phyloP scores from a whole-genome alignment of 30 jellyfish, hydroid and myxozoan species.

The Phacellophora camtschatica region DNA sequence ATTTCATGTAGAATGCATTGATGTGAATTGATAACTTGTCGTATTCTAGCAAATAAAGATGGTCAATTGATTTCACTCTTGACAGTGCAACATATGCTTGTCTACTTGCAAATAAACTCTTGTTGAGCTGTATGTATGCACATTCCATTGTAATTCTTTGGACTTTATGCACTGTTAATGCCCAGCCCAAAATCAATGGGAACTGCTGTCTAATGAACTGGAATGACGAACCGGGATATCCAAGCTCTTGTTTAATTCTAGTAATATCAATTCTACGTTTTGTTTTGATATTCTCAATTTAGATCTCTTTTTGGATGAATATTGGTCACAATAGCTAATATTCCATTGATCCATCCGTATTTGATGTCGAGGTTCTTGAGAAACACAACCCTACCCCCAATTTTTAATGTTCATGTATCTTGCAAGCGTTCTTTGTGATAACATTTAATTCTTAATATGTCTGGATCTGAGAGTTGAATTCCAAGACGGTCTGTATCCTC shows the following conservation, averaged over 20 bases:
- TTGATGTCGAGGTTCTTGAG: background rate
- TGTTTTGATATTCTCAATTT: background rate
- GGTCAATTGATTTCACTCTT: background rate
- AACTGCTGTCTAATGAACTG: background rate
- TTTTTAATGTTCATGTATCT: background rate
- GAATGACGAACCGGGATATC: background rate
- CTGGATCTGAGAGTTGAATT: background rate
- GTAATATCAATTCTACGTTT: background rate
- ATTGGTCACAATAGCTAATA: background rate
- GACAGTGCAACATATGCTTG: background rate
- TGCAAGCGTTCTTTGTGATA: background rate
- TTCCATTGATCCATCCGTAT: constrained; percentile 19
- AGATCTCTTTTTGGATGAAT: background rate
- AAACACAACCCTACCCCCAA: background rate
- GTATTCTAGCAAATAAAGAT: background rate
- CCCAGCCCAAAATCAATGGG: constrained; percentile 22
- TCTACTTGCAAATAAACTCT: background rate
- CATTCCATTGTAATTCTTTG: background rate
- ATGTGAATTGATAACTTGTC: background rate
- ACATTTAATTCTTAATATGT: background rate
- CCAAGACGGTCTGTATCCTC: background rate
- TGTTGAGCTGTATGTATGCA: background rate
- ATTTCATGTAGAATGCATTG: background rate
- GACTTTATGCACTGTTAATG: constrained; percentile 3
- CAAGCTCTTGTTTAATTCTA: background rate